Evolutionary conservation across 2,888 invertebrate genomes (phyloP).

Genomic region (Epsilonema sp.): DNA sequence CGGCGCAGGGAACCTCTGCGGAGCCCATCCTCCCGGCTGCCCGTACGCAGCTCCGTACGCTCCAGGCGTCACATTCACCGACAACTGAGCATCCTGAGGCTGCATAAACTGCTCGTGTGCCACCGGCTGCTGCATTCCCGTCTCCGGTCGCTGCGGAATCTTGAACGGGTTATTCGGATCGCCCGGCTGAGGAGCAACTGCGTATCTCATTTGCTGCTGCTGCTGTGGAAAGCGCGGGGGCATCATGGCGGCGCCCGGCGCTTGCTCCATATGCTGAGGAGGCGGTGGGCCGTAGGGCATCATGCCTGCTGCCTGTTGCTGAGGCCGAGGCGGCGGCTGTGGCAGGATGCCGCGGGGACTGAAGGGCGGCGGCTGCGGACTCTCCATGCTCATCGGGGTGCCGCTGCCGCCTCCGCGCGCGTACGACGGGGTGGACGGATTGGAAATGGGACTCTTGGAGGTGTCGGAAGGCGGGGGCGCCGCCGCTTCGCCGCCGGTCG

Average conservation of each 20-base stretch:
- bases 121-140: neutral
- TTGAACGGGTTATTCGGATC: no score
- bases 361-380: neutral
- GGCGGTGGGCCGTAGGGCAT: neutral
- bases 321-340: neutral
- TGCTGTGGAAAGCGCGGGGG: neutral
- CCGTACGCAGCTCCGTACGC: no score
- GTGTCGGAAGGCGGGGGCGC: neutral
- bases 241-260: neutral
- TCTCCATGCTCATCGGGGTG: no score
- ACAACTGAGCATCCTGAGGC: no score
- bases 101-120: neutral
- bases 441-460: neutral
- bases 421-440: conserved; percentile 1
- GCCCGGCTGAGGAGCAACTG: no score
- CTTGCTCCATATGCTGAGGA: no score
- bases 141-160: neutral
- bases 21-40: neutral
- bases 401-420: neutral
- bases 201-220: neutral
- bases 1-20: neutral
- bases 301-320: neutral
- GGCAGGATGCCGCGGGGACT: neutral
- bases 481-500: neutral
- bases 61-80: no score